Base-by-base conservation (phyloP, 2,797 vertebrate species). In the Agapornis canus region DNA sequence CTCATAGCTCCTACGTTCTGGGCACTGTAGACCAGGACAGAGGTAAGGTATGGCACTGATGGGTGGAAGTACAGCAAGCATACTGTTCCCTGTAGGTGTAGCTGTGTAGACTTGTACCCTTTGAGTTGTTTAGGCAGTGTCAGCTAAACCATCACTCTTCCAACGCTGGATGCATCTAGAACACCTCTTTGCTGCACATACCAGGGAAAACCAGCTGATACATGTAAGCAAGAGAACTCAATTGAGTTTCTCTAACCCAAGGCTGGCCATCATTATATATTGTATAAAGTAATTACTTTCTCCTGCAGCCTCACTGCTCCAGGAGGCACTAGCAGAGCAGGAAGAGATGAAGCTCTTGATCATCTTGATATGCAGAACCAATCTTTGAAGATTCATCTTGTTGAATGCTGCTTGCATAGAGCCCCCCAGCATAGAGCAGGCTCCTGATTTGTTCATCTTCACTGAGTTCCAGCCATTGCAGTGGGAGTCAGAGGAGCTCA, bases 211-310 rank as follows among this genome's bases (percentile, higher is more conserved):
- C 21, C 39, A n/a, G 27, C n/a, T 63, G 52, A 9, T 6, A 5
- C 6, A 17, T 32, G 12, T 27, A 29, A 49, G 52, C 59, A 66
- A 6, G 9, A 72, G 25, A 26, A 39, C 29, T 18, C 19, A 78
- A 4, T 16, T 32, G 60, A 5, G 4, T 69, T 77, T 54, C 69
- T 82, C 37, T 56, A 48, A 1, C 54, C 29, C 21, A 18, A 60
- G 26, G 9, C 5, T 0, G 2, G 20, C 18, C 2, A 3, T 29
- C 2, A 2, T 7, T 31, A 2, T 5, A 3, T 37, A 18, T 6
- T 23, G 8, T 9, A 6, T 20, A 49, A 37, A 56, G 23, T 37
- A 42, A 29, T 21, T 5, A 7, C 25, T 61, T 49, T 37, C 35
- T 45, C 49, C 56, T 0, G 3, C 57, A 52, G 45, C 52, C 19